Evolutionary conservation across 2,113 vertebrate genomes (phyloP).

Genomic region (Todiramphus saurophagus): DNA sequence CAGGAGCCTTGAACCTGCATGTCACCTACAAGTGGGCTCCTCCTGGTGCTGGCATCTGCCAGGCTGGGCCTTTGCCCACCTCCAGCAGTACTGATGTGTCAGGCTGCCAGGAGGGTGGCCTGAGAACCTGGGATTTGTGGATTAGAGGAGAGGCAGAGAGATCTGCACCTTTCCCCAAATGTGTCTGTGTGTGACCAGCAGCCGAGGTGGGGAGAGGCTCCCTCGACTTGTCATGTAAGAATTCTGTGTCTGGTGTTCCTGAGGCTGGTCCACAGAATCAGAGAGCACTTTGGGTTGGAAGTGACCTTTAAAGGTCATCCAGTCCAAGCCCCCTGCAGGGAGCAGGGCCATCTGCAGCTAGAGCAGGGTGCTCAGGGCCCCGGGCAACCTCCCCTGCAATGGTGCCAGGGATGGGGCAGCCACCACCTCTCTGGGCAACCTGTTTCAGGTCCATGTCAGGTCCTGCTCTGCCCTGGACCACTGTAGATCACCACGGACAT

Average conservation of each 20-base stretch:
- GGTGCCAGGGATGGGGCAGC: neutral
- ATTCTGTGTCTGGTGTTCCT: rapidly evolving
- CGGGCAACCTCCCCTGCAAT: neutral
- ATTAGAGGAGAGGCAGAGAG: neutral
- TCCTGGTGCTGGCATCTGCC: neutral
- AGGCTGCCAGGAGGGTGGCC: neutral
- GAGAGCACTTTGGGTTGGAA: neutral
- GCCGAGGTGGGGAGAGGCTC: neutral
- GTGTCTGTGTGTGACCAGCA: neutral
- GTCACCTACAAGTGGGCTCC: neutral
- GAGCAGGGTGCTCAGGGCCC: neutral
- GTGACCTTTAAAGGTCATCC: neutral
- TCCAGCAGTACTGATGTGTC: rapidly evolving
- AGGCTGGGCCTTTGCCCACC: neutral
- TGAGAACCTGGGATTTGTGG: neutral
- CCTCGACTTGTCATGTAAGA: neutral
- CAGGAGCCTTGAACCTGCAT: neutral
- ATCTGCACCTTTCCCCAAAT: neutral
- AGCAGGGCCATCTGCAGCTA: neutral
- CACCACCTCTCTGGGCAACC: neutral
- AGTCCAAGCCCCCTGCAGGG: neutral
- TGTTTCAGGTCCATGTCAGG: neutral
- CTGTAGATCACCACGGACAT: rapidly evolving
- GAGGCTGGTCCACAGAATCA: neutral
- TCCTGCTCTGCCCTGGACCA: neutral